Base-by-base conservation (phyloP, 2,888 invertebrate genomes). In the Opisthograptis luteolata region DNA sequence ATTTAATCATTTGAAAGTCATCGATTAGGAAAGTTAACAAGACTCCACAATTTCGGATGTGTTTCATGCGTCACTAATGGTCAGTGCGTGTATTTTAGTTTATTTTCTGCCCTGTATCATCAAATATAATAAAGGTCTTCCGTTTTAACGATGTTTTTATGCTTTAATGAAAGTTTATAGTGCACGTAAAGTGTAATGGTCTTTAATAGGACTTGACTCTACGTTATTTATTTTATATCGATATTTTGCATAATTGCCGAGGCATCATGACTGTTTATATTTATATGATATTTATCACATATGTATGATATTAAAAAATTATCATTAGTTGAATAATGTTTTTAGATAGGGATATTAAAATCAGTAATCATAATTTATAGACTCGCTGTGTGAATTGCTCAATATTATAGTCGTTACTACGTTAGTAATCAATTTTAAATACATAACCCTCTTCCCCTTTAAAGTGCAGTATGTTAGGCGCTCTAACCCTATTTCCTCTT, bases 11-110 rank as follows among this genome's bases (percentile, higher is more conserved):
- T 64, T 44, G 51, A 57, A 59, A 64, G 45, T 54, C 41, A 56
- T 61, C 60, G 69, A 69, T 69, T 62, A 67, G 64, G 60, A 56
- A 65, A 66, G 58, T 68, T 70, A 73, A 73, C 72, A 68, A 74
- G 68, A 66, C 61, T 63, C 64, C 55, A 57, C 44, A 52, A 47
- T 55, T 60, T 61, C n/a, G 50, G 36, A 59, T 61, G 58, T 44
- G 52, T 50, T 53, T 46, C 49, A 62, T 60, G 68, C 66, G 68
- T 68, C 66, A 71, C 76, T 76, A 76, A 60, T 53, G 55, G 50
- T 9, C 49, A 34, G 35, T 40, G 40, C 55, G 41, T 45, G 50
- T 35, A 46, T 49, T 54, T 55, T 47, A 49, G 54, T 60, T 59
- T 56, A 58, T 58, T 61, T 63, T 59, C 52, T 43, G 55, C 53